phyloP scores from a whole-genome alignment of 2,113 vertebrate genomes.

The Columba livia region DNA sequence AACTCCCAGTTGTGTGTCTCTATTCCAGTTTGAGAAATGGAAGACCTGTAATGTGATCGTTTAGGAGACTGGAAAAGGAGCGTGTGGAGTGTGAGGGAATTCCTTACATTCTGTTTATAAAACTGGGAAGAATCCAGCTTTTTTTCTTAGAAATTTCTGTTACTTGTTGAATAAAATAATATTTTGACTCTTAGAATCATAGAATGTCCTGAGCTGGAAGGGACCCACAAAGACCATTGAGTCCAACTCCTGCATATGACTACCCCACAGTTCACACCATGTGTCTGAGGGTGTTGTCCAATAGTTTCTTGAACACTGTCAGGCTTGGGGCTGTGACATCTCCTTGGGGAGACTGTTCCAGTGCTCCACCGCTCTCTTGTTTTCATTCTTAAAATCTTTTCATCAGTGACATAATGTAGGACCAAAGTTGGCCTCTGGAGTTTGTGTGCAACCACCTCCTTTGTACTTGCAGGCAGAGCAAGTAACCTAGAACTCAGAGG shows the following conservation, averaged over 20 bases:
- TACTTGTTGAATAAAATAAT: not conserved
- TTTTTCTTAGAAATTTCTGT: not conserved
- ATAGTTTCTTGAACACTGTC: too few relatives aligned
- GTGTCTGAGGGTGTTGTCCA: too few relatives aligned
- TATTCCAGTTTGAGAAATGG: not conserved
- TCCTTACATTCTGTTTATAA: not conserved
- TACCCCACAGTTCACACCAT: too few relatives aligned
- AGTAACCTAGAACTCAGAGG: not conserved
- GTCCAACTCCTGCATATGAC: too few relatives aligned
- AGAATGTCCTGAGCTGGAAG: too few relatives aligned
- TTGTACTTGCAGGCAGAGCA: not conserved
- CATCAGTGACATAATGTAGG: not conserved
- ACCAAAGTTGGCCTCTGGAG: not conserved
- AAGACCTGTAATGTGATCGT: not conserved
- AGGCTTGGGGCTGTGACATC: too few relatives aligned
- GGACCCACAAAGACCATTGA: too few relatives aligned
- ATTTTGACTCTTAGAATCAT: not conserved
- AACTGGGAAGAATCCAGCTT: not conserved
- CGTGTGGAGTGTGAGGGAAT: not conserved
- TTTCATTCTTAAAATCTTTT: not conserved
- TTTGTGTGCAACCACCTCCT: not conserved
- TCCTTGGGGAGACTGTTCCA: too few relatives aligned
- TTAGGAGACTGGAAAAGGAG: not conserved
- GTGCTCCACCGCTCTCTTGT: not conserved
- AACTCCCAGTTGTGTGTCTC: not conserved